A percentile compares a stretch with the other conserved stretches of the same genome.
These are phyloP conservation scores for Pterocles gutturalis DNA, from an alignment of 2,113 vertebrate genomes.

Conservation along the genomic window DNA sequence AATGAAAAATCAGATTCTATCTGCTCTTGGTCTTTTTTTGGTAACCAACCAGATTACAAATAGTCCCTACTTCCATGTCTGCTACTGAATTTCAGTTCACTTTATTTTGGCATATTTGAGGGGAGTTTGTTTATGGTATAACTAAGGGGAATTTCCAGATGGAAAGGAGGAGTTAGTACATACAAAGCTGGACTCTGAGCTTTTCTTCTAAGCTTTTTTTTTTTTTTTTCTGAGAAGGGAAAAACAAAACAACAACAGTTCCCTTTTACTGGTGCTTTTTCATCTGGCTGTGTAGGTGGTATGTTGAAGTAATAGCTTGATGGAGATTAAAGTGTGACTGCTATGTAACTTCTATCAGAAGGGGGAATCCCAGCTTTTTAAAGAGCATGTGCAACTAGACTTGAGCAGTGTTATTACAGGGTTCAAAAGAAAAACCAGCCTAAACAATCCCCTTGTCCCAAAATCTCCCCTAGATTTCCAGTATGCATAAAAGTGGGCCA, in stretches of 20 bases:
- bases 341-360: neutral
- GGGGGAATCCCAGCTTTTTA: constrained; percentile 55
- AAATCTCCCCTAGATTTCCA: neutral
- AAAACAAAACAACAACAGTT: constrained; percentile 23
- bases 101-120: constrained; percentile 1
- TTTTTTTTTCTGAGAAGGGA: neutral
- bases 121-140: constrained; percentile 28
- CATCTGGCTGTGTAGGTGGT: constrained; percentile 45
- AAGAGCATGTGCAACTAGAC: neutral
- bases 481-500: neutral
- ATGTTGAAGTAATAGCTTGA: neutral
- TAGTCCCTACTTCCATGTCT: neutral
- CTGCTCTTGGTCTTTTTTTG: neutral
- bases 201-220: constrained; percentile 24
- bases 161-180: neutral
- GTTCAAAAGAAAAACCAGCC: constrained; percentile 8
- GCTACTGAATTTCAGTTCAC: constrained; percentile 22
- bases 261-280: constrained; percentile 26
- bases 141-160: constrained; percentile 60
- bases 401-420: neutral
- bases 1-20: constrained; percentile 32
- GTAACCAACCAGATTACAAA: neutral
- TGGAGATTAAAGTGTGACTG: constrained; percentile 43
- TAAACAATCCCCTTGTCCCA: neutral
- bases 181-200: neutral